Evolutionary conservation across 2,797 vertebrate species (phyloP), one percentile per base, ranked within the genome.

Genomic region (Falco peregrinus): DNA sequence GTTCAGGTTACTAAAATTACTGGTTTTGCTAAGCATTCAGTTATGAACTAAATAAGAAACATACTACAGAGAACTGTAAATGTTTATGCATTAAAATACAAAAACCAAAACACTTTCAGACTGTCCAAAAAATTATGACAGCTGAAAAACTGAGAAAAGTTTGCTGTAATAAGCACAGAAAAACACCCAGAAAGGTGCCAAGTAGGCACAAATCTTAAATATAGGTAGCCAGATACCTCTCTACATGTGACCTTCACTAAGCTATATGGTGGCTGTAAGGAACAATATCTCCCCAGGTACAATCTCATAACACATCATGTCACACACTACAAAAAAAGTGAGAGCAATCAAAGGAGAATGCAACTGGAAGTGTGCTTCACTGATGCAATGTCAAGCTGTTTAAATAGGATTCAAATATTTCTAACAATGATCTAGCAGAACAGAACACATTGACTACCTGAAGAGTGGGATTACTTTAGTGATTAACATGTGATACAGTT

Each of bases 21-120:
- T 92, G 84, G 2, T 56, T 97, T 95, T 96, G 54, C 81, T 84
- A 97, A 75, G 43, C 16, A 75, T 35, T 96, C 84, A 50, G 37
- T 96, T 93, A 89, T 90, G 51, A 95, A 59, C 70, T 92, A 93
- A 95, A 90, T 76, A 92, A 87, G 91, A 90, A 97, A 37, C 69
- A 10, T 9, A 71, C 43, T 29, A 81, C n/a, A 47, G 91, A 95
- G 51, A 96, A 86, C 77, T 77, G 70, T 60, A 94, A 82, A 65
- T 95, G 61, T 95, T 92, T 94, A 74, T 75, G n/a, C 69, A 96
- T 84, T 95, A 89, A 85, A 92, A 90, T 75, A 59, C 61, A 47
- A 90, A 85, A 65, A 21, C 16, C 28, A 47, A 13, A 13, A 2
- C 18, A 28, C 60, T 84, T 84, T 70, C 14, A n/a, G 67, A 35